phyloP scores from a whole-genome alignment of 2,888 invertebrate genomes.

The Hirudinaria manillensis region DNA sequence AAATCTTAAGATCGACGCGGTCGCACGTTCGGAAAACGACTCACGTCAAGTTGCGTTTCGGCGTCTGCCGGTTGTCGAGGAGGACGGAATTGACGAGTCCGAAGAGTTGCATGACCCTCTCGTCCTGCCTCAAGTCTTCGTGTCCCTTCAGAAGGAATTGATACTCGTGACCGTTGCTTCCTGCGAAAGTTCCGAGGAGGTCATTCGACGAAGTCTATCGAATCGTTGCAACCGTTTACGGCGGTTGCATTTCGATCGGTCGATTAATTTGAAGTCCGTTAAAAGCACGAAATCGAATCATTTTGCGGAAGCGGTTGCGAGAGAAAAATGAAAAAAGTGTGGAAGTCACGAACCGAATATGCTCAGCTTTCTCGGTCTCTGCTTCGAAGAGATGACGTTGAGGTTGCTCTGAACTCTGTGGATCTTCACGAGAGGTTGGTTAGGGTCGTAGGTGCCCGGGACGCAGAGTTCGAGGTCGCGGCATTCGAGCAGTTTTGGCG shows the following conservation, averaged over 20 bases:
- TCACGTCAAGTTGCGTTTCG: conserved; percentile 72
- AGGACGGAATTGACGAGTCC: conserved; percentile 92
- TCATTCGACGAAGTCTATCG: background rate
- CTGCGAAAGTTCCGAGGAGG: conserved; percentile 55
- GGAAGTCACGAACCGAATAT: conserved; percentile 67
- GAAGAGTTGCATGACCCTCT: conserved; percentile 94
- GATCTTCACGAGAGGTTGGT: conserved; percentile 70
- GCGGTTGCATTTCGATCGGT: no score
- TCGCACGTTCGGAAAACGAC: conserved; percentile 32
- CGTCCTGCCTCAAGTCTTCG: conserved; percentile 96
- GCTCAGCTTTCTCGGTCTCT: conserved; percentile 86
- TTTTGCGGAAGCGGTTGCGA: no score
- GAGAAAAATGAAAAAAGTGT: no score
- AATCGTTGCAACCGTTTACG: background rate
- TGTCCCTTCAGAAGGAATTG: conserved; percentile 97
- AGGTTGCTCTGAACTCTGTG: conserved; percentile 81
- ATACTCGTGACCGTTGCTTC: conserved; percentile 94
- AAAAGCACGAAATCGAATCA: no score
- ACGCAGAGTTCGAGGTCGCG: conserved; percentile 90
- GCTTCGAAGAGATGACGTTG: conserved; percentile 82
- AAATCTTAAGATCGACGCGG: background rate
- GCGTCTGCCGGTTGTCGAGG: conserved; percentile 89
- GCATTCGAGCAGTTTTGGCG: conserved; percentile 80
- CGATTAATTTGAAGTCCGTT: no score
- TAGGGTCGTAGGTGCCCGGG: conserved; percentile 93